Evolutionary conservation across 1,140 invertebrate genomes (phyloP).

Genomic region (Apis laboriosa): DNA sequence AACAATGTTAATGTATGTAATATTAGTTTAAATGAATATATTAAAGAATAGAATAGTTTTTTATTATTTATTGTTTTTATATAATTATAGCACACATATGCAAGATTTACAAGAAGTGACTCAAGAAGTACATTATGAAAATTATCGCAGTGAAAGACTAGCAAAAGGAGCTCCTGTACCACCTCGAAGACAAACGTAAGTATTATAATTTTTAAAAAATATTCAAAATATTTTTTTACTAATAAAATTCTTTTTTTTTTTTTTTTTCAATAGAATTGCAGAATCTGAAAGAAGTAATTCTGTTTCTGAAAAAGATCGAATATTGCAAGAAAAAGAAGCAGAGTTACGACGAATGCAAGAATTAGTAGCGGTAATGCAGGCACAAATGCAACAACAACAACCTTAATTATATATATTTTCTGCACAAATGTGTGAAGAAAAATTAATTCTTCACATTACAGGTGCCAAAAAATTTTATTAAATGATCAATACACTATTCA

Average conservation of each 20-base stretch:
- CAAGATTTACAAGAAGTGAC: constrained; percentile 98
- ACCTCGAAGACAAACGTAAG: constrained; percentile 86
- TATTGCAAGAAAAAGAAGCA: constrained; percentile 93
- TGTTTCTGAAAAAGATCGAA: constrained; percentile 89
- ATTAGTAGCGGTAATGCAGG: constrained; percentile 97
- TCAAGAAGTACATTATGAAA: constrained; percentile 98
- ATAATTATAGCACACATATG: constrained; percentile 91
- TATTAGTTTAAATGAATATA: constrained; percentile 13
- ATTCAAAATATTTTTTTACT: constrained; percentile 7
- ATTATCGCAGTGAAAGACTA: constrained; percentile 93
- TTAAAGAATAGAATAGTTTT: not conserved
- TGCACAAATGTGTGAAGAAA: constrained; percentile 41
- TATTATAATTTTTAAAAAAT: constrained; percentile 39
- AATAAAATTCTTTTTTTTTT: not conserved
- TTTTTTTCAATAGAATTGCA: constrained; percentile 61
- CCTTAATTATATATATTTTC: constrained; percentile 70
- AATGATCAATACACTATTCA: constrained; percentile 33
- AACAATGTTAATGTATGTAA: constrained; percentile 95
- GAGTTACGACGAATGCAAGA: constrained; percentile 96
- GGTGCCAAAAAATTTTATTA: constrained; percentile 71
- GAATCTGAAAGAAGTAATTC: constrained; percentile 78
- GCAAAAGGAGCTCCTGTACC: constrained; percentile 90
- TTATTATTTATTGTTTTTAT: not conserved
- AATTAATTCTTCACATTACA: constrained; percentile 63
- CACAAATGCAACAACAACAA: constrained; percentile 90